Evolutionary conservation across 2,888 invertebrate species (phyloP).

Genomic region (Harmothoe impar): DNA sequence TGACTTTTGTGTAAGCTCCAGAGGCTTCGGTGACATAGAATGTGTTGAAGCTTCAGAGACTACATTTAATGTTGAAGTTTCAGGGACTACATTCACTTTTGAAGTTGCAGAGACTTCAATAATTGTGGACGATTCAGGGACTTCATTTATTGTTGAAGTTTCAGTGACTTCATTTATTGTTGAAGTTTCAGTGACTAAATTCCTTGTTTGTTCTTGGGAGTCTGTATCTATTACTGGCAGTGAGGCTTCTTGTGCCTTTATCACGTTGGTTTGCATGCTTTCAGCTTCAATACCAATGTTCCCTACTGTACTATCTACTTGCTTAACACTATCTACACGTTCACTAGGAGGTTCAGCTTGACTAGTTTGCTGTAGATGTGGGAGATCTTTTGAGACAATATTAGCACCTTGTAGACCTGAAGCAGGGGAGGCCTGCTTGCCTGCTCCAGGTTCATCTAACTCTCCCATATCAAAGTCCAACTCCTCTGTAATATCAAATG

Average conservation of each 20-base stretch:
- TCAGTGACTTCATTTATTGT: too few species aligned
- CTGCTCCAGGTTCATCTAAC: not conserved
- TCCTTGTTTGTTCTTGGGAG: not conserved
- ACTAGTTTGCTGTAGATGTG: not conserved
- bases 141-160: too few species aligned
- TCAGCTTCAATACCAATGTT: not conserved
- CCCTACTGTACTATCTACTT: conserved; percentile 1
- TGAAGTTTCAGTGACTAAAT: too few species aligned
- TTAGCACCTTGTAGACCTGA: conserved; percentile 12
- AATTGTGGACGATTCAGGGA: too few species aligned
- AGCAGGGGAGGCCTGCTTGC: not conserved
- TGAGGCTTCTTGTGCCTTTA: not conserved
- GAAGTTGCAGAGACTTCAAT: too few species aligned
- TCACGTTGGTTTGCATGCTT: not conserved
- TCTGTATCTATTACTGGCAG: not conserved
- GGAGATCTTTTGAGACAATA: not conserved
- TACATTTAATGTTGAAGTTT: too few species aligned
- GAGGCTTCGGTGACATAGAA: too few species aligned
- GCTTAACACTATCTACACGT: not conserved
- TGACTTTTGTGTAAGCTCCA: too few species aligned
- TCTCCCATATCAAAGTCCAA: conserved; percentile 43
- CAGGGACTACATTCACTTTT: too few species aligned
- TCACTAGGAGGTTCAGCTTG: too few species aligned
- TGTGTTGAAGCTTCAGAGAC: too few species aligned
- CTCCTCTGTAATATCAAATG: conserved; percentile 20